phyloP scores from a whole-genome alignment of 2,888 invertebrate genomes.

The Eucriotettix oculatus region DNA sequence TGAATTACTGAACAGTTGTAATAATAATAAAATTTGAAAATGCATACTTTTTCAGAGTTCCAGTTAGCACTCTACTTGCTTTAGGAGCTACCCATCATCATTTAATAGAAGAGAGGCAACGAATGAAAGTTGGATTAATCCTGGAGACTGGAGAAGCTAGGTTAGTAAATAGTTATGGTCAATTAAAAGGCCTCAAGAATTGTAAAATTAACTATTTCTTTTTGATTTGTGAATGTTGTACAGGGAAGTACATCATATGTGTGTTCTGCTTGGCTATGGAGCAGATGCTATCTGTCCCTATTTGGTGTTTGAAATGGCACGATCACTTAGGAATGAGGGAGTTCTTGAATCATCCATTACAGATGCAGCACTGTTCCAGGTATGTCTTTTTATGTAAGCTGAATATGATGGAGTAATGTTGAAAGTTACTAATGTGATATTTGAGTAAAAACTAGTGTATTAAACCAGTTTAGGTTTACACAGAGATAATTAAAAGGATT shows the following conservation, averaged over 20 bases:
- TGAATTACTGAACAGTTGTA: no score
- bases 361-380: constrained; percentile 65
- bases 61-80: constrained; percentile 67
- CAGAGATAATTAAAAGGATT: background rate
- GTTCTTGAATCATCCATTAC: constrained; percentile 59
- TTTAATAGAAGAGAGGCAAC: constrained; percentile 80
- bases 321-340: constrained; percentile 69
- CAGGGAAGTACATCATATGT: constrained; percentile 80
- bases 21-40: no score
- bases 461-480: constrained; percentile 1
- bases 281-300: constrained; percentile 98
- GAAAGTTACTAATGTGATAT: background rate
- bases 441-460: constrained; percentile 2
- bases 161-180: constrained; percentile 27
- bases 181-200: no score
- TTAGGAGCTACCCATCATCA: constrained; percentile 91
- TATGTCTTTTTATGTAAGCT: constrained; percentile 15
- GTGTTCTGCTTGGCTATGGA: constrained; percentile 88
- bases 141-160: constrained; percentile 94
- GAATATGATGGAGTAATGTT: background rate
- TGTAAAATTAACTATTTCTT: background rate
- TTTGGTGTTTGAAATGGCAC: constrained; percentile 84
- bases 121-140: constrained; percentile 91
- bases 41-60: constrained; percentile 31
- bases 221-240: constrained; percentile 5